Evolutionary conservation across 64 coral and sea anemone species (phyloP).

Genomic region (Montipora cactus): DNA sequence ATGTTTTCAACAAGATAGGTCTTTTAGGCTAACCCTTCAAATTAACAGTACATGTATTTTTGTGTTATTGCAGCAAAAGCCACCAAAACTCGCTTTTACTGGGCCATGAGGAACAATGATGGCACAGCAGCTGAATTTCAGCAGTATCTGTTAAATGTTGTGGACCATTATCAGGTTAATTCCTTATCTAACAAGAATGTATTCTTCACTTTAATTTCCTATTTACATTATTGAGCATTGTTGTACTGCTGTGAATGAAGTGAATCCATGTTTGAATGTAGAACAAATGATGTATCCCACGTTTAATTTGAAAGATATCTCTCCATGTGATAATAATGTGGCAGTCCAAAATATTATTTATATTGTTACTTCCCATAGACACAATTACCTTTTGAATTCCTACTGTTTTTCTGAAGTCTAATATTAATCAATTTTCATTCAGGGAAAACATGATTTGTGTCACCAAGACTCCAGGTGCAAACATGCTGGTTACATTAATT

Average conservation of each 20-base stretch:
- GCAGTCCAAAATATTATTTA: not conserved
- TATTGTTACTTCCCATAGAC: not conserved
- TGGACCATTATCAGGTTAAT: conserved; percentile 63
- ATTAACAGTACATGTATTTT: not conserved
- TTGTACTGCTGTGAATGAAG: not conserved
- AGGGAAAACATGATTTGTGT: conserved; percentile 43
- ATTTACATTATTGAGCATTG: conserved; percentile 13
- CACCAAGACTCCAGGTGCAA: conserved; percentile 8
- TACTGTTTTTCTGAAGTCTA: not conserved
- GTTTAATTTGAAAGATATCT: not conserved
- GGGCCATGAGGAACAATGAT: conserved; percentile 61
- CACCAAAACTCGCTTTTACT: conserved; percentile 65
- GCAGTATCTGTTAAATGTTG: conserved; percentile 36
- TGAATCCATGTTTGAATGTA: not conserved
- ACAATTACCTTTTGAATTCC: not conserved
- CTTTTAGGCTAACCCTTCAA: not conserved
- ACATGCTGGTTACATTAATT: too few species aligned
- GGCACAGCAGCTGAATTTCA: not conserved
- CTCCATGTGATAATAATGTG: not conserved
- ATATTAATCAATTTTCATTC: conserved; percentile 8
- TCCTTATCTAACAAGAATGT: not conserved
- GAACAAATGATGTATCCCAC: not conserved
- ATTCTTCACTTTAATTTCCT: not conserved
- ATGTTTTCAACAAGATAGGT: conserved; percentile 12
- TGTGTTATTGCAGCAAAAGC: conserved; percentile 28